Percentiles rank a stretch among this genome's conserved stretches.
Evolutionary conservation across 2,888 invertebrate genomes (phyloP).

Genomic region (Microplitis manilae): DNA sequence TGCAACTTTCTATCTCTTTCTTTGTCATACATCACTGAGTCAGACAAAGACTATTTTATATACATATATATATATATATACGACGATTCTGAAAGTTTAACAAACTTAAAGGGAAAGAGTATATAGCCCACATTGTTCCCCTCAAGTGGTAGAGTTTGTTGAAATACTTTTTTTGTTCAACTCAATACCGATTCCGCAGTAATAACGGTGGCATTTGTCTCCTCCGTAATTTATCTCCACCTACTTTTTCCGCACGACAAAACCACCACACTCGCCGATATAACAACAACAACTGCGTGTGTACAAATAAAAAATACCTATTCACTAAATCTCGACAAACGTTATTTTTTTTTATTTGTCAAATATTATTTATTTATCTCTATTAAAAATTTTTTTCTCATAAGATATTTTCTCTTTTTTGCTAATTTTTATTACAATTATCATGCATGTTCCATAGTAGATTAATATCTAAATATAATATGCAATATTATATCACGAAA

Average conservation of each 20-base stretch:
- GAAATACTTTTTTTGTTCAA: constrained; percentile 56
- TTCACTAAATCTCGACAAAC: neutral
- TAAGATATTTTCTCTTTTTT: neutral
- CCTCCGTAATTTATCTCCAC: constrained; percentile 64
- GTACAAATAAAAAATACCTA: neutral
- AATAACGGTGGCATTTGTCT: constrained; percentile 71
- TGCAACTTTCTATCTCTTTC: constrained; percentile 40
- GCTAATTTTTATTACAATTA: neutral
- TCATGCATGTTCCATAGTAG: neutral
- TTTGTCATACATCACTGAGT: constrained; percentile 35
- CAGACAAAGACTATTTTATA: constrained; percentile 36
- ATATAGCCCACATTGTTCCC: constrained; percentile 62
- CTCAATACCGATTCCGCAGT: constrained; percentile 66
- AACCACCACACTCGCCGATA: constrained; percentile 1
- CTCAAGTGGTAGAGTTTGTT: constrained; percentile 41
- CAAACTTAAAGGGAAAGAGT: neutral
- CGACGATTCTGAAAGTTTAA: constrained; percentile 17
- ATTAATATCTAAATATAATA: neutral
- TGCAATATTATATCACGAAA: neutral
- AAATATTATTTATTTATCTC: neutral
- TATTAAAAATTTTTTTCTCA: neutral
- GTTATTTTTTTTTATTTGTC: neutral
- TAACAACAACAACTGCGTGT: neutral
- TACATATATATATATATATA: neutral
- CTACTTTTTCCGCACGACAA: constrained; percentile 40